phyloP scores from a whole-genome alignment of 2,797 vertebrate genomes.

The Eurystomus glaucurus region DNA sequence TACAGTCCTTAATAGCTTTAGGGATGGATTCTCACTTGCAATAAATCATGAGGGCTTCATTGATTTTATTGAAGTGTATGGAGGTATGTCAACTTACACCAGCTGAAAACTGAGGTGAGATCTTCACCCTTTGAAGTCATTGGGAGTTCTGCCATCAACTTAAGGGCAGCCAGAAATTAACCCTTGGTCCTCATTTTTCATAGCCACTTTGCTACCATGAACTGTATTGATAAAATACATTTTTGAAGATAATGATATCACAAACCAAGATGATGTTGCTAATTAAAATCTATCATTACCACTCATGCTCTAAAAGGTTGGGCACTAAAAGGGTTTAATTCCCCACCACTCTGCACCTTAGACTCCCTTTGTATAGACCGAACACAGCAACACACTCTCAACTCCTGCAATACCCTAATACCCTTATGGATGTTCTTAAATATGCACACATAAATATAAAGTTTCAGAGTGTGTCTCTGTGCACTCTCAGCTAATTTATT shows the following conservation, averaged over 20 bases:
- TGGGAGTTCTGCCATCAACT: conserved; percentile 9
- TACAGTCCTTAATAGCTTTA: conserved; percentile 50
- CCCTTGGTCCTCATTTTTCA: conserved; percentile 39
- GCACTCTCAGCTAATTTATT: conserved; percentile 45
- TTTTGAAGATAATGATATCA: background rate
- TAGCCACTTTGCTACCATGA: background rate
- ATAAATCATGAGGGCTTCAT: conserved; percentile 59
- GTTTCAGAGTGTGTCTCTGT: background rate
- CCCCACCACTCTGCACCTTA: background rate
- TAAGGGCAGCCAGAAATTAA: conserved; percentile 52
- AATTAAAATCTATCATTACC: conserved; percentile 22
- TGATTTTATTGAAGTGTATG: conserved; percentile 56
- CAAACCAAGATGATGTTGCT: background rate
- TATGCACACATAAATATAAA: background rate
- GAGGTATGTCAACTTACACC: conserved; percentile 44
- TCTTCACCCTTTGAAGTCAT: conserved; percentile 36
- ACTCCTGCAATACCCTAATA: background rate
- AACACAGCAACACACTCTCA: background rate
- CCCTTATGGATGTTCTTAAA: background rate
- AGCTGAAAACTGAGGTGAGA: conserved; percentile 41
- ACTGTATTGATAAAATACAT: background rate
- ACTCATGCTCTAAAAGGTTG: background rate
- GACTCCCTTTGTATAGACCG: background rate
- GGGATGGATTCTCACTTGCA: conserved; percentile 52
- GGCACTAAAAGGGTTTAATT: background rate